These are phyloP conservation scores for Leptogaster cylindrica DNA, from an alignment of 2,888 invertebrate species.

Conservation along the genomic window DNA sequence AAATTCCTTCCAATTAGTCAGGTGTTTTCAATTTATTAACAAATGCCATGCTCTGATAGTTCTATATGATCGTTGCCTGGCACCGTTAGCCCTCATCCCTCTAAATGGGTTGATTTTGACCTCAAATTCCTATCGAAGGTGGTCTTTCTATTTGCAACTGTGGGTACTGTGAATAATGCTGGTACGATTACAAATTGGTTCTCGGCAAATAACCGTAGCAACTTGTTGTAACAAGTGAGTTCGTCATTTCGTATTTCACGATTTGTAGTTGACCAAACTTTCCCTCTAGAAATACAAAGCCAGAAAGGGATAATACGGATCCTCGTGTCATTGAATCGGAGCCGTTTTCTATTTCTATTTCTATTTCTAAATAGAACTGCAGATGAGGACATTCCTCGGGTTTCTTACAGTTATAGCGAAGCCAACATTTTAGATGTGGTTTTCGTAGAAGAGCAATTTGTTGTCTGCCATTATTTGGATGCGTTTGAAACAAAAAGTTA, in stretches of 20 bases:
- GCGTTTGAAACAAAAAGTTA: neutral
- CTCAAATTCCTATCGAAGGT: slow-evolving; percentile 20
- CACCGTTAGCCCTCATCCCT: slow-evolving; percentile 13
- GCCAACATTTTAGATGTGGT: neutral
- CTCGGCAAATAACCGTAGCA: neutral
- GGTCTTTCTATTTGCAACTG: neutral
- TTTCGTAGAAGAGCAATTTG: slow-evolving; percentile 15
- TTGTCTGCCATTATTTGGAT: slow-evolving; percentile 8
- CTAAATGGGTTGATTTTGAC: neutral
- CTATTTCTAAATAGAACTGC: too few relatives aligned
- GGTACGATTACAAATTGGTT: neutral
- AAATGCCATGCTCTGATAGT: too few relatives aligned
- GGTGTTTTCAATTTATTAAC: too few relatives aligned
- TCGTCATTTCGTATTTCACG: neutral
- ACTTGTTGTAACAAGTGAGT: slow-evolving; percentile 39
- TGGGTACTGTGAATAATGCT: slow-evolving; percentile 12
- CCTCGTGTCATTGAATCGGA: too few relatives aligned
- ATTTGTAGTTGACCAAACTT: too few relatives aligned
- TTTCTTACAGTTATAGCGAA: neutral
- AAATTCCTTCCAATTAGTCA: too few relatives aligned
- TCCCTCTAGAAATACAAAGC: too few relatives aligned
- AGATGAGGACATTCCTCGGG: too few relatives aligned
- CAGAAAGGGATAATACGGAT: too few relatives aligned
- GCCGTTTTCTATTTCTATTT: too few relatives aligned
- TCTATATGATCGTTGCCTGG: neutral